Evolutionary conservation across 2,888 invertebrate genomes (phyloP), one percentile per base, ranked within the genome.

Genomic region (Agriotes lineatus): DNA sequence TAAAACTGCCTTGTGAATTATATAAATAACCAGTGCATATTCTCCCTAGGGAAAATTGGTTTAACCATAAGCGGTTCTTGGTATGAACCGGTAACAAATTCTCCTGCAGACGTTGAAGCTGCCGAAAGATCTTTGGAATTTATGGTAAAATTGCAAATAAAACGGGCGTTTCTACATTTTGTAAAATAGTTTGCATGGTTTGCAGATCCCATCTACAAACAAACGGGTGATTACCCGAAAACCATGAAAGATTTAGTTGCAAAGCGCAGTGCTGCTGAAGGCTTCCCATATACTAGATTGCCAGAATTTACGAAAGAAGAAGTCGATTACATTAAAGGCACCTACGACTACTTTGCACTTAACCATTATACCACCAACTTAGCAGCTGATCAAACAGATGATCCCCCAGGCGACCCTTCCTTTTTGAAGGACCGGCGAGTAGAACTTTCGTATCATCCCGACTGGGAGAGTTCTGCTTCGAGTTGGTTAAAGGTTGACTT

Each of bases 211-310:
- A 84, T 89, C 1, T 88, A 85, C 75, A 85, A 86, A 1, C 78
- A 82, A 2, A 84, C 87, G 72, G 89, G 89, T 5, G 87, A 89
- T 79, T 90, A 89, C 74, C 89, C 89, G 0, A 81, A 85, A 0
- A 83, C 88, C 59, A 83, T 90, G 71, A 88, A 87, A 65, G 81
- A 85, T 60, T 77, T 85, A 6, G 86, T 90, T 0, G 87, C 86
- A 67, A 84, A 85, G 56, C 88, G 87, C 75, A 88, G 89, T 75
- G 79, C 79, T 1, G 77, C 79, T 56, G 88, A 90, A 79, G 88
- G 88, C 66, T 87, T 86, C 76, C 83, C 82, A 0, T 79, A 84
- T n/a, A 89, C 89, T 0, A 84, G 89, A 7, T 81, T 90, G 5
- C 90, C 89, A 0, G 84, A 83, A 72, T 89, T 90, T 74, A 86